Conservation (phyloP, 2,888 invertebrate genomes). For the Epicampocera succincta region DNA sequence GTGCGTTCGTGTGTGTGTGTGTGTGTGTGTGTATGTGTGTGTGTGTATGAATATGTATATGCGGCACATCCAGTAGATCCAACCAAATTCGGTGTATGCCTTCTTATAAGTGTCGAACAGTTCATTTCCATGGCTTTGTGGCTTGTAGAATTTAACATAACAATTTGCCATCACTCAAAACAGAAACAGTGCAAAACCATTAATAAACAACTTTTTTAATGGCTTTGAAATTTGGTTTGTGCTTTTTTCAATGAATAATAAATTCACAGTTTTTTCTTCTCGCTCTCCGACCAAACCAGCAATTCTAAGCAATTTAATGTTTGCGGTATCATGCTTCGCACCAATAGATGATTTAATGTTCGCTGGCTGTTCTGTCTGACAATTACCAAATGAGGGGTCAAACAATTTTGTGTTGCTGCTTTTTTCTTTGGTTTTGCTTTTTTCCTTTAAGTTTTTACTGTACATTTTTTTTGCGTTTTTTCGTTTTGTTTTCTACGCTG, state of each 20-base stretch:
- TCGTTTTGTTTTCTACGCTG: constrained; percentile 32
- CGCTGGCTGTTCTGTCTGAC: constrained; percentile 23
- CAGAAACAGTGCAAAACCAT: constrained; percentile 58
- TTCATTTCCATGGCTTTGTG: constrained; percentile 18
- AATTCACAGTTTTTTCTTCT: constrained; percentile 3
- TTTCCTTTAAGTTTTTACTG: neutral
- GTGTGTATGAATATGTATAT: too few relatives aligned
- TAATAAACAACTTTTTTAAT: constrained; percentile 62
- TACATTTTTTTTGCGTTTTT: neutral
- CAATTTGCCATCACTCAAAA: constrained; percentile 62
- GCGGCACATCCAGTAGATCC: neutral
- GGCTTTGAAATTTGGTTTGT: constrained; percentile 43
- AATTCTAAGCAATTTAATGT: constrained; percentile 65
- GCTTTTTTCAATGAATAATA: constrained; percentile 23
- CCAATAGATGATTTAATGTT: constrained; percentile 51
- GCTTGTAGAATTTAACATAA: constrained; percentile 54
- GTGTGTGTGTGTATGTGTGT: too few relatives aligned
- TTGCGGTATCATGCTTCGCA: constrained; percentile 61
- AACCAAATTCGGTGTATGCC: constrained; percentile 6
- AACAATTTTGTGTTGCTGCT: constrained; percentile 13
- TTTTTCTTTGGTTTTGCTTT: neutral
- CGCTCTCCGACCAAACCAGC: constrained; percentile 35
- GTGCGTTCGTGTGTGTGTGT: too few relatives aligned
- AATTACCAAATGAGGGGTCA: constrained; percentile 61
- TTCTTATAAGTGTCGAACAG: neutral